Percentiles rank a stretch among this genome's conserved stretches.
phyloP scores from a whole-genome alignment of 2,113 vertebrate genomes.

The Sminthopsis crassicaudata region DNA sequence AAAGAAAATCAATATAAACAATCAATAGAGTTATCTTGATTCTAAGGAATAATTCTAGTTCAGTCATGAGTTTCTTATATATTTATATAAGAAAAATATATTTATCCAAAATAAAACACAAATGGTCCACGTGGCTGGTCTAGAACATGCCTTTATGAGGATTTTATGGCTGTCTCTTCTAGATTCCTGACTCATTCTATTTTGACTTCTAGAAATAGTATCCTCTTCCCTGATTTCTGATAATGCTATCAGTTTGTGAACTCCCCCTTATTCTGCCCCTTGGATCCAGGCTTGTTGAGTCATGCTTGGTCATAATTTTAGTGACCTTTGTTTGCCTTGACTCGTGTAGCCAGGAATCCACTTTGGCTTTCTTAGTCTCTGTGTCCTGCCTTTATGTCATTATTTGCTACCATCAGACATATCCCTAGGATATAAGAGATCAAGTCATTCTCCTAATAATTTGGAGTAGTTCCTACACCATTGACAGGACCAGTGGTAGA shows the following conservation, averaged over 20 bases:
- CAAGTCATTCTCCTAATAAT: not conserved
- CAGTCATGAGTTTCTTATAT: not conserved
- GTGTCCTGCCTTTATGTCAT: not conserved
- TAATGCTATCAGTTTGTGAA: not conserved
- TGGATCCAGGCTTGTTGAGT: not conserved
- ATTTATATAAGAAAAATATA: not conserved
- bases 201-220: not conserved
- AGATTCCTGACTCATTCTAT: not conserved
- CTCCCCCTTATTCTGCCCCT: not conserved
- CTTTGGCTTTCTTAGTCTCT: not conserved
- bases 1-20: not conserved
- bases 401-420: not conserved
- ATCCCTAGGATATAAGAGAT: not conserved
- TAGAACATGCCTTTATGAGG: not conserved
- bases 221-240: not conserved
- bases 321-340: not conserved
- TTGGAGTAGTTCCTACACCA: not conserved
- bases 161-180: not conserved
- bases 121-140: not conserved
- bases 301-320: not conserved
- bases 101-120: not conserved
- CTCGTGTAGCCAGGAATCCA: not conserved
- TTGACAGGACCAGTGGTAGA: not conserved
- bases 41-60: not conserved
- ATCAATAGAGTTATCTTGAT: not conserved